Base-by-base conservation (phyloP, 2,113 vertebrate genomes). In the Brachirus orientalis region DNA sequence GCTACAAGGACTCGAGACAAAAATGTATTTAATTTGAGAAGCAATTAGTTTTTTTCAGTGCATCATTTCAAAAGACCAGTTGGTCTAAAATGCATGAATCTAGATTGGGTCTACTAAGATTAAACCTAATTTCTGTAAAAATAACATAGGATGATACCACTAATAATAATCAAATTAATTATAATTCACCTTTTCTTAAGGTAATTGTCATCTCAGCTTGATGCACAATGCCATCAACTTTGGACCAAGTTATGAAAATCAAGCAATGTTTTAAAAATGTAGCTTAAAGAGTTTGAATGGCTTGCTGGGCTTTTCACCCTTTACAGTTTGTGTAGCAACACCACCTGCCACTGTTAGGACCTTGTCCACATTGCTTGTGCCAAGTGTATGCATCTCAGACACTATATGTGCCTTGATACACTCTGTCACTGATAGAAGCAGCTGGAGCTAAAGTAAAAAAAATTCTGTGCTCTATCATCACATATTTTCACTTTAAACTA, bases 101-200 rank as follows among this genome's bases (percentile, higher is more conserved):
- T 87, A 86, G 84, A 79, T 86, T 86, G 87, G 80, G 59, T 76
- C 63, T 69, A 12, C 58, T 61, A 44, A 56, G 48, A 63, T 70
- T 59, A 1, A 46, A 60, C 56, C 17, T 10, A 65, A 22, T 70
- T 5, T 60, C 64, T 77, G 9, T 66, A 35, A 44, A 72, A 57
- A 70, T 72, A 70, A 80, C 65, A 68, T 67, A 53, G n/a, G 77
- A 56, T 17, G 63, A 60, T 56, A 73, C 50, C 18, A 57, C 45
- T 38, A 51, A 63, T 35, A 63, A 77, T 28, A 50, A 69, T 38
- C 8, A 51, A 17, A 72, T 44, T 65, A 75, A 80, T 38, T 52
- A 46, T 48, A 48, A 67, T 12, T 40, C 4, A 55, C 22, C 18
- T 66, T 28, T 53, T 38, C n/a, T 38, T 46, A 47, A 43, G 18